These are phyloP conservation scores for Cygnus atratus DNA, from an alignment of 2,113 vertebrate genomes.

Conservation along the genomic window DNA sequence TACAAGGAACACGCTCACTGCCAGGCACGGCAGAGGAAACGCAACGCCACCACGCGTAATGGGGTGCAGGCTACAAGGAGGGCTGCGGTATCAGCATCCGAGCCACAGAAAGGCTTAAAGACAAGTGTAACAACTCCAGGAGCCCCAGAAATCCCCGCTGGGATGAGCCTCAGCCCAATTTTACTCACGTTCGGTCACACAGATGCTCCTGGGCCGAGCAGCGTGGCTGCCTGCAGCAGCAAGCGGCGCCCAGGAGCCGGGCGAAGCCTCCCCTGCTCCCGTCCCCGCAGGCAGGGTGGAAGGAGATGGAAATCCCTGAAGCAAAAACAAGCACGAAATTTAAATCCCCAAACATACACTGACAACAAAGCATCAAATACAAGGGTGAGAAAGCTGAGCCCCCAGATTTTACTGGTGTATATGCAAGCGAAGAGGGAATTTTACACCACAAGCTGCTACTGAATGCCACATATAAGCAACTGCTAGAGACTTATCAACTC, in stretches of 20 bases:
- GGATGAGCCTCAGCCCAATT: not conserved
- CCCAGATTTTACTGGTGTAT: too few species aligned
- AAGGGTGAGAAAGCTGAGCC: not conserved
- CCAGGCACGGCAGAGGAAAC: not conserved
- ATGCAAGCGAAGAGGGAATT: not conserved
- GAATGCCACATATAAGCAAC: rapidly evolving
- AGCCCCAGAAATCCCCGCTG: not conserved
- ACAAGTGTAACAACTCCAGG: not conserved
- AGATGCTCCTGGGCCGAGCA: rapidly evolving
- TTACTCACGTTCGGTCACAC: not conserved
- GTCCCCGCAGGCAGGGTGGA: not conserved
- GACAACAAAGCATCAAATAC: not conserved
- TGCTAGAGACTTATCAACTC: not conserved
- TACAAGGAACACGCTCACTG: not conserved
- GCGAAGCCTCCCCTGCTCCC: rapidly evolving
- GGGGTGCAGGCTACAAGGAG: not conserved
- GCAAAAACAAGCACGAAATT: not conserved
- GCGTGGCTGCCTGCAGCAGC: rapidly evolving
- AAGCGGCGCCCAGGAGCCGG: too few species aligned
- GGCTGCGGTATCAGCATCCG: rapidly evolving
- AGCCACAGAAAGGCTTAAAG: not conserved
- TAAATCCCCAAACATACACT: not conserved
- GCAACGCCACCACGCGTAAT: rapidly evolving
- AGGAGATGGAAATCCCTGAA: not conserved
- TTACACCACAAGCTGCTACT: not conserved